phyloP scores from a whole-genome alignment of 2,888 invertebrate genomes.

The Chymomyza caudatula region DNA sequence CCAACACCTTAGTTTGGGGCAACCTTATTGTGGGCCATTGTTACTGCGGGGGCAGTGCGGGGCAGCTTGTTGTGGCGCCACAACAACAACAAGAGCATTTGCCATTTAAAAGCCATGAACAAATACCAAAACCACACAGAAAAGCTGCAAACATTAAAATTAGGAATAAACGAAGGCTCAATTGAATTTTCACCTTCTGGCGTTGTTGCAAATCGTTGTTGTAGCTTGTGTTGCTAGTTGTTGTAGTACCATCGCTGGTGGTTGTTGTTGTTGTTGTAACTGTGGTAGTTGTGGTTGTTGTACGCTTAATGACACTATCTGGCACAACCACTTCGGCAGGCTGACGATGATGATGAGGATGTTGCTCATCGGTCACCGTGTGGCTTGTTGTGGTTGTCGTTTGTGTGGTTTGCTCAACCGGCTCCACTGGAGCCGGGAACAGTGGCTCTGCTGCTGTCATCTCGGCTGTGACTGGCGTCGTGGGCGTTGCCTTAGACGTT shows the following conservation, averaged over 20 bases:
- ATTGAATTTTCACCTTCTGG: conserved; percentile 78
- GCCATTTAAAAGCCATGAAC: conserved; percentile 76
- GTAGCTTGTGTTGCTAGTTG: conserved; percentile 49
- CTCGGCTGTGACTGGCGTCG: conserved; percentile 23
- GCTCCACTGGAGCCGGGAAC: conserved; percentile 19
- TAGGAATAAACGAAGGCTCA: conserved; percentile 76
- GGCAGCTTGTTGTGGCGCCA: conserved; percentile 25
- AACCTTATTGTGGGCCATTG: conserved; percentile 47
- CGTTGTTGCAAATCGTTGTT: conserved; percentile 57
- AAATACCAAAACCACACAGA: conserved; percentile 78
- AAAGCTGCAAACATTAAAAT: conserved; percentile 76
- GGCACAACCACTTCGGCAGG: conserved; percentile 39
- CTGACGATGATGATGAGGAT: conserved; percentile 39
- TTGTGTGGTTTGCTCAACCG: not conserved
- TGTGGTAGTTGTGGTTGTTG: conserved; percentile 71
- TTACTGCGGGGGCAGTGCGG: conserved; percentile 25
- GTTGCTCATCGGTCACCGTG: conserved; percentile 9
- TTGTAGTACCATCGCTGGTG: conserved; percentile 45
- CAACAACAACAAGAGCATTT: conserved; percentile 60
- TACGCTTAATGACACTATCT: conserved; percentile 53
- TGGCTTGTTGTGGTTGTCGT: conserved; percentile 29
- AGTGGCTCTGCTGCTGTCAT: conserved; percentile 16
- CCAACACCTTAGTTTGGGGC: conserved; percentile 7
- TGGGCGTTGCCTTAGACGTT: conserved; percentile 12
- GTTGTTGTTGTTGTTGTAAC: conserved; percentile 71